A percentile compares a stretch with the other conserved stretches of the same genome.
These are phyloP conservation scores for Prietella phreatophila DNA, from an alignment of 2,113 vertebrate genomes.

Conservation along the genomic window DNA sequence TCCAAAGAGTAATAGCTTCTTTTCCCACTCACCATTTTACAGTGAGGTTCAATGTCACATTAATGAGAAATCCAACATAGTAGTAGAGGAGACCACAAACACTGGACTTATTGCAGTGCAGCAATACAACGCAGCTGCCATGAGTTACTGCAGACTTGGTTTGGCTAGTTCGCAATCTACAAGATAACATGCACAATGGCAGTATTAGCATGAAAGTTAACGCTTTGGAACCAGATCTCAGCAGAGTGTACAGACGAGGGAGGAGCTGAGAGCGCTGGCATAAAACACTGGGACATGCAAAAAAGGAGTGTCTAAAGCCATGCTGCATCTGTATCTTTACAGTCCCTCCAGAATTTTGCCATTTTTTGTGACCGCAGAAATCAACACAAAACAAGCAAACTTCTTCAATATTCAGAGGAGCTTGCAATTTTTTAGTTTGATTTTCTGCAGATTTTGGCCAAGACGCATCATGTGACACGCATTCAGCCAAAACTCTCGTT, in stretches of 20 bases:
- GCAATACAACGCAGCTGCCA: not conserved
- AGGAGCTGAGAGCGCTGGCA: not conserved
- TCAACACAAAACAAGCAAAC: no score
- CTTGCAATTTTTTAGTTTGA: no score
- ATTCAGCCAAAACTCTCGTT: no score
- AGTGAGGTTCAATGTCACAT: not conserved
- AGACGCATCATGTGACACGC: no score
- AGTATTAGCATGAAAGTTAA: not conserved
- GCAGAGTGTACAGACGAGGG: not conserved
- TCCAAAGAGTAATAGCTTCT: not conserved
- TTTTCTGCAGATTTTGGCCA: no score
- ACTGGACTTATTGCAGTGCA: not conserved
- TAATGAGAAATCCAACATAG: not conserved
- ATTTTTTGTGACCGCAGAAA: no score
- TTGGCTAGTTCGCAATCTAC: not conserved
- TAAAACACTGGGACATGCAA: not conserved
- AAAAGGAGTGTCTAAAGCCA: not conserved
- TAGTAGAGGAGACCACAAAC: not conserved
- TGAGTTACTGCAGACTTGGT: not conserved
- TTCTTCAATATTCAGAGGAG: no score
- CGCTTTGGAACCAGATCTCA: not conserved
- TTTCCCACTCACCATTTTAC: not conserved
- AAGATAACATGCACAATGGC: not conserved
- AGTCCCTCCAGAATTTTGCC: no score
- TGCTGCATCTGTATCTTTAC: not conserved